phyloP scores from a whole-genome alignment of 2,888 invertebrate species.

The Notodonta ziczac region DNA sequence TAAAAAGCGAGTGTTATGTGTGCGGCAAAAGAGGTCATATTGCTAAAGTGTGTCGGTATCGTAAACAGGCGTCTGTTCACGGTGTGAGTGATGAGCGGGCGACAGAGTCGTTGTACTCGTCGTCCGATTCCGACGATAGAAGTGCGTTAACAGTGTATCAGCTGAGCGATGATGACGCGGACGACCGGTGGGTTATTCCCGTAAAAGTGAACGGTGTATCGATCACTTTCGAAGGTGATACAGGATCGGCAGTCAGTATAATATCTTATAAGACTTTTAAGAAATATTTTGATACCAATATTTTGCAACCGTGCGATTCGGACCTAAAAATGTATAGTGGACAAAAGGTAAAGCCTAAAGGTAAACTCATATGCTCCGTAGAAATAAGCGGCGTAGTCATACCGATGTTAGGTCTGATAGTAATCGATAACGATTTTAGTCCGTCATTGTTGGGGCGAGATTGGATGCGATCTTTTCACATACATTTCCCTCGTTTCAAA shows the following conservation, averaged over 20 bases:
- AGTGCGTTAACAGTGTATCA: constrained; percentile 1
- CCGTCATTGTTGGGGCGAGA: background rate
- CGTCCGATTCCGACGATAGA: background rate
- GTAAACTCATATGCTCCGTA: constrained; percentile 6
- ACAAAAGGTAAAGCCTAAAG: constrained; percentile 11
- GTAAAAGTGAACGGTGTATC: constrained; percentile 3
- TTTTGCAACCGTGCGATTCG: constrained; percentile 5
- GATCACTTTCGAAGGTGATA: constrained; percentile 17
- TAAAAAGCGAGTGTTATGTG: constrained; percentile 5
- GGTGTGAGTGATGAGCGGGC: background rate
- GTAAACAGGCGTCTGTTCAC: constrained; percentile 1
- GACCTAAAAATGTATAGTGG: constrained; percentile 13
- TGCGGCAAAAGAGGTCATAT: constrained; percentile 11
- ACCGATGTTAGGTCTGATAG: background rate
- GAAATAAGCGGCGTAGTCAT: background rate
- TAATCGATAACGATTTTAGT: background rate
- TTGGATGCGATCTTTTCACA: background rate
- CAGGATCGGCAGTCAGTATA: constrained; percentile 18
- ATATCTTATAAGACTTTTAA: constrained; percentile 12
- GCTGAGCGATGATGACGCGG: background rate
- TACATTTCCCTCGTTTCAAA: background rate
- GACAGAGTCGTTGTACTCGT: background rate
- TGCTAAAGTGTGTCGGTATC: constrained; percentile 12
- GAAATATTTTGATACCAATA: background rate
- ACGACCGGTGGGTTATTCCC: background rate